Base-by-base conservation (phyloP, 2,888 invertebrate genomes). In the Uloborus plumipes region DNA sequence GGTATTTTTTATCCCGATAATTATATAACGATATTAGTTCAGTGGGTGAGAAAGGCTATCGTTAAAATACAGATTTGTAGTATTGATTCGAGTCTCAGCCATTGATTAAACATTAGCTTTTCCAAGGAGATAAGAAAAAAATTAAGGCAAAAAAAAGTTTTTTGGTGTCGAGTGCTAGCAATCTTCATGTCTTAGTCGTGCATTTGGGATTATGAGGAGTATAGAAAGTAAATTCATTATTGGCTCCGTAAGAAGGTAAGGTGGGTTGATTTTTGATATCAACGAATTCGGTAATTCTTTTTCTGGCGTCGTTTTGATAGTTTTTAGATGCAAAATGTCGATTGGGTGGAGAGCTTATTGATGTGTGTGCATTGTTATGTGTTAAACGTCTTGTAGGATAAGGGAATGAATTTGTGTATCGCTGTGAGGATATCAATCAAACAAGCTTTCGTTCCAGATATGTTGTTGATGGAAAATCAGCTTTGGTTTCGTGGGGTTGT, bases 61-160 rank as follows among this genome's bases (percentile, higher is more conserved):
- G 73, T 82, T 82, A 82, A 82, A 76, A 82, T 82, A 76, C 82
- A 82, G 82, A 71, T 82, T 82, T 82, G 59, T 59, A 76, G 39
- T 76, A 82, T 82, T 49, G 82, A 82, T 82, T 81, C 22, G 31
- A 64, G 71, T 55, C 75, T 64, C 61, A 59, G 50, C 51, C 76
- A 82, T 82, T 76, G 82, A 82, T 82, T 82, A 76, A 72, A 72
- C 82, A 82, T 82, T 82, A 82, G 67, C 82, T 72, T 81, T 75
- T 70, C 81, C 71, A 65, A 61, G 20, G 58, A 62, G 49, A 59
- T 61, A 22, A 64, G 70, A 66, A 61, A 59, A 62, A 66, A 73
- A 73, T 73, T 73, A 49, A 61, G 62, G 59, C 2, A 31, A 31
- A 31, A 31, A 31, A 31, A 31, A 31, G 31, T 31, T 31, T 61